Conservation (phyloP, 2,797 vertebrate genomes). For the Iguana delicatissima region DNA sequence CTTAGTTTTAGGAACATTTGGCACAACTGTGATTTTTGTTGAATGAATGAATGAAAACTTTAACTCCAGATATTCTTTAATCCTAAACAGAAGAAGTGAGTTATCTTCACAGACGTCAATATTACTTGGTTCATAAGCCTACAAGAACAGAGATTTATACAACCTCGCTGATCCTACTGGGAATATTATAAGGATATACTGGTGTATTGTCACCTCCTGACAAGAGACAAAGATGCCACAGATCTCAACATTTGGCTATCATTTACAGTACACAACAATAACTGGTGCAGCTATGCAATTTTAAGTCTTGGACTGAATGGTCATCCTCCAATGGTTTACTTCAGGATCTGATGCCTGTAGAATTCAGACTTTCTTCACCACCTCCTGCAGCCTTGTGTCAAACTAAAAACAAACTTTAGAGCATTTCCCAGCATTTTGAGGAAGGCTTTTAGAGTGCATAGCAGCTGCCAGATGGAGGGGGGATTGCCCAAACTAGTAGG, state of each 20-base stretch:
- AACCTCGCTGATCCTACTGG: constrained; percentile 54
- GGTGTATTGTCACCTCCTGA: constrained; percentile 29
- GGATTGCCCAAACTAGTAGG: too few relatives aligned
- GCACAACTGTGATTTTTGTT: neutral
- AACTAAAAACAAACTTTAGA: too few relatives aligned
- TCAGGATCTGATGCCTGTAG: too few relatives aligned
- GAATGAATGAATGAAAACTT: constrained; percentile 19
- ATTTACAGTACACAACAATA: constrained; percentile 23
- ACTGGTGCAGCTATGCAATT: too few relatives aligned
- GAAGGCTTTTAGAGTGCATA: too few relatives aligned
- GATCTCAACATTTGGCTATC: constrained; percentile 36
- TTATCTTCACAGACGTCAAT: constrained; percentile 22
- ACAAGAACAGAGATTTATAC: constrained; percentile 49
- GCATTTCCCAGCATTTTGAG: too few relatives aligned
- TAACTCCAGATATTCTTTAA: neutral
- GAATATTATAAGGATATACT: constrained; percentile 50
- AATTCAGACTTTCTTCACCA: too few relatives aligned
- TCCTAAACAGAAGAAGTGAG: constrained; percentile 29
- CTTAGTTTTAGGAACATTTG: neutral
- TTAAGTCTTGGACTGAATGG: too few relatives aligned
- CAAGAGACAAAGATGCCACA: constrained; percentile 25
- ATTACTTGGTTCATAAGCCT: constrained; percentile 21
- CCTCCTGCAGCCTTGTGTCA: too few relatives aligned
- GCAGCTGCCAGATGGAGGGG: too few relatives aligned
- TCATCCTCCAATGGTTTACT: too few relatives aligned